Percentiles rank a stretch among this genome's conserved stretches.
Evolutionary conservation across 2,888 invertebrate genomes (phyloP).

Genomic region (Eucera pruinosa): DNA sequence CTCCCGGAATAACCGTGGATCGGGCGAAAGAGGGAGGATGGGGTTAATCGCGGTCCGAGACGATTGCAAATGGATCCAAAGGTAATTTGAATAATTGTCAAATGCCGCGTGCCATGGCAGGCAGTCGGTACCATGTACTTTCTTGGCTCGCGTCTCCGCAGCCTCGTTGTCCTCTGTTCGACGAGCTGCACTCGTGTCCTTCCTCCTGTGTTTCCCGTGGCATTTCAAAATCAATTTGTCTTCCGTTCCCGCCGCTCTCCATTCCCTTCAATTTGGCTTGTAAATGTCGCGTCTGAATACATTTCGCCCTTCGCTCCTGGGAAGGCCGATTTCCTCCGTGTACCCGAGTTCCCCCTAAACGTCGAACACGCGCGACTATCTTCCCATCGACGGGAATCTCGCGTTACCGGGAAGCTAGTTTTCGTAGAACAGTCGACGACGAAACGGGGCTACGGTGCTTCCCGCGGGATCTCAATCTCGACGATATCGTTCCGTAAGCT

Average conservation of each 20-base stretch:
- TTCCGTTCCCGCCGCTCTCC: slow-evolving; percentile 74
- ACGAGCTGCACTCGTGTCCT: slow-evolving; percentile 11
- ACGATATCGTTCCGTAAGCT: slow-evolving; percentile 37
- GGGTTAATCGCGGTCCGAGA: slow-evolving; percentile 43
- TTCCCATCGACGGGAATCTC: too few relatives aligned
- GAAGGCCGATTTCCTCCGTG: slow-evolving; percentile 26
- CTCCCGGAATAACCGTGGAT: neutral
- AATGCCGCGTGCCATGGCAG: slow-evolving; percentile 65
- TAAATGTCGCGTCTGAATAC: slow-evolving; percentile 82
- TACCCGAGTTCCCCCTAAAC: too few relatives aligned
- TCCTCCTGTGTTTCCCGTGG: slow-evolving; percentile 59
- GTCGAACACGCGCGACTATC: too few relatives aligned
- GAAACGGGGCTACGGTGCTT: too few relatives aligned
- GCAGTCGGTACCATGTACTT: slow-evolving; percentile 50
- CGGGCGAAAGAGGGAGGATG: neutral
- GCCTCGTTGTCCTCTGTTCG: slow-evolving; percentile 35
- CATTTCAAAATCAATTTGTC: slow-evolving; percentile 83
- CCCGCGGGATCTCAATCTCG: slow-evolving; percentile 62
- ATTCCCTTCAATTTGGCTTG: slow-evolving; percentile 82
- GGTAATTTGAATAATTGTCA: slow-evolving; percentile 80
- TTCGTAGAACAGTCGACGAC: too few relatives aligned
- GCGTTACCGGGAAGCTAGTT: too few relatives aligned
- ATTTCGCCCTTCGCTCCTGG: slow-evolving; percentile 69
- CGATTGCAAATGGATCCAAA: slow-evolving; percentile 72
- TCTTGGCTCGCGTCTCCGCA: slow-evolving; percentile 43